Conservation (phyloP, 1,140 invertebrate species). For the honey bee (Apis mellifera) region Amel_HAv3.1 CM009936.2:17681001-17681500, state of each 20-base stretch:
- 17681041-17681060: too few relatives aligned
- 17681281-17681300: slow-evolving; percentile 56
- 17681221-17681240: neutral
- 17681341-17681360: slow-evolving; percentile 39
- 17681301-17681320: slow-evolving; percentile 65
- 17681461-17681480: slow-evolving; percentile 45
- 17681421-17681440: slow-evolving; percentile 41
- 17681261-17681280: slow-evolving; percentile 42
- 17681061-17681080: too few relatives aligned
- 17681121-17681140: neutral
- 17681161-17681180: neutral
- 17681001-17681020: too few relatives aligned
- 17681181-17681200: neutral
- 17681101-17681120: too few relatives aligned
- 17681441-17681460: slow-evolving; percentile 51
- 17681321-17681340: slow-evolving; percentile 54
- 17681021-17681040: too few relatives aligned
- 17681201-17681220: neutral
- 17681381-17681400: slow-evolving; percentile 60
- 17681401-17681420: slow-evolving; percentile 7
- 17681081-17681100: too few relatives aligned
- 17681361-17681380: slow-evolving; percentile 36
- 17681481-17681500: neutral
- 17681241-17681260: slow-evolving; percentile 14
- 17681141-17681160: neutral